Evolutionary conservation across 1,140 invertebrate genomes (phyloP).

Genomic region (Sycophaga agraensis): DNA sequence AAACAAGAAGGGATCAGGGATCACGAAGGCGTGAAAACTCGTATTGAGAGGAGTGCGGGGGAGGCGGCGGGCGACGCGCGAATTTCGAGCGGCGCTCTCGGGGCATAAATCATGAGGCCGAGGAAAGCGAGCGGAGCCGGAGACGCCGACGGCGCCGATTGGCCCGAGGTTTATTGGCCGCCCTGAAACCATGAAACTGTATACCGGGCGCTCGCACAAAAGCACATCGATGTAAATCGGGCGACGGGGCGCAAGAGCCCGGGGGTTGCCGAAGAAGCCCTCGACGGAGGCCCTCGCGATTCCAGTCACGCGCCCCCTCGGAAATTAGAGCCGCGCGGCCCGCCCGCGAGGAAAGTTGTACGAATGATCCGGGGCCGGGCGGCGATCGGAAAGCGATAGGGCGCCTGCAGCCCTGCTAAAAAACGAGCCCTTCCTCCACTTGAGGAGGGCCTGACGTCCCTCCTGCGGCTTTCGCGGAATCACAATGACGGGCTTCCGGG

Average conservation of each 20-base stretch:
- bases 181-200: background rate
- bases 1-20: too few species aligned
- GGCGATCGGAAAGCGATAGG: background rate
- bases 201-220: background rate
- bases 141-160: background rate
- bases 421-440: conserved; percentile 13
- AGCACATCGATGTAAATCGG: conserved; percentile 21
- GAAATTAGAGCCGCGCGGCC: conserved; percentile 47
- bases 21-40: too few species aligned
- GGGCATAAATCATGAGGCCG: too few species aligned
- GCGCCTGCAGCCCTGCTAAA: background rate
- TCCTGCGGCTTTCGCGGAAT: too few species aligned
- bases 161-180: background rate
- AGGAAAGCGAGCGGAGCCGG: too few species aligned
- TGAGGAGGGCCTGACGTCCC: too few species aligned
- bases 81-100: too few species aligned
- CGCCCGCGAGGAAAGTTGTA: background rate
- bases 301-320: conserved; percentile 51
- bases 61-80: too few species aligned
- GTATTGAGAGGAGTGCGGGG: too few species aligned
- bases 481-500: too few species aligned
- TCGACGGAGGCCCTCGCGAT: conserved; percentile 29
- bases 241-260: background rate
- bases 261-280: conserved; percentile 1
- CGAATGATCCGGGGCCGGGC: background rate